These are phyloP conservation scores for Aspiorhynchus laticeps DNA, from an alignment of 2,113 vertebrate genomes.

Conservation along the genomic window DNA sequence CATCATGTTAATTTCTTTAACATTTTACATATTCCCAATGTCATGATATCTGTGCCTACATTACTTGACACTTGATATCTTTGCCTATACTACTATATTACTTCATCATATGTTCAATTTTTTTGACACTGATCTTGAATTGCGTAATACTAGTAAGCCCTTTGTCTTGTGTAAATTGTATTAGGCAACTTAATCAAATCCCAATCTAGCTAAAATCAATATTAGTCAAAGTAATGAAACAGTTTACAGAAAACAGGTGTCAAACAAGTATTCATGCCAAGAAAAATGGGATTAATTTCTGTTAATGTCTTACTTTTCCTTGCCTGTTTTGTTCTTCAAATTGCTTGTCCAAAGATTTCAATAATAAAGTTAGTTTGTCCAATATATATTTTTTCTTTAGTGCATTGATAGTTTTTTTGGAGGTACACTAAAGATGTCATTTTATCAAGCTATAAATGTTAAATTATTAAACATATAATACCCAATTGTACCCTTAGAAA, in stretches of 20 bases:
- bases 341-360: background rate
- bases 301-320: background rate
- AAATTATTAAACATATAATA: background rate
- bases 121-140: background rate
- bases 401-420: background rate
- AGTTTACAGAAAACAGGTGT: background rate
- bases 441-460: background rate
- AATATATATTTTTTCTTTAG: background rate
- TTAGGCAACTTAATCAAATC: background rate
- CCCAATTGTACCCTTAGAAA: background rate
- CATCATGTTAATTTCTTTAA: constrained; percentile 25
- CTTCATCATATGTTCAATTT: background rate
- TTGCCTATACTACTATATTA: background rate
- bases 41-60: background rate
- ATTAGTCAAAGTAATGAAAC: background rate
- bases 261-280: background rate
- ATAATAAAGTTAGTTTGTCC: background rate
- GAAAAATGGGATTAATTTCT: background rate
- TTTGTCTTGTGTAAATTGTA: background rate
- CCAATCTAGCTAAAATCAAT: background rate
- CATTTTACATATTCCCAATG: background rate
- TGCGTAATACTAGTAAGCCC: background rate
- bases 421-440: background rate
- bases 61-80: background rate
- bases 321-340: background rate